Evolutionary conservation across 2,888 invertebrate species (phyloP).

Genomic region (Pyrocoelia pectoralis): DNA sequence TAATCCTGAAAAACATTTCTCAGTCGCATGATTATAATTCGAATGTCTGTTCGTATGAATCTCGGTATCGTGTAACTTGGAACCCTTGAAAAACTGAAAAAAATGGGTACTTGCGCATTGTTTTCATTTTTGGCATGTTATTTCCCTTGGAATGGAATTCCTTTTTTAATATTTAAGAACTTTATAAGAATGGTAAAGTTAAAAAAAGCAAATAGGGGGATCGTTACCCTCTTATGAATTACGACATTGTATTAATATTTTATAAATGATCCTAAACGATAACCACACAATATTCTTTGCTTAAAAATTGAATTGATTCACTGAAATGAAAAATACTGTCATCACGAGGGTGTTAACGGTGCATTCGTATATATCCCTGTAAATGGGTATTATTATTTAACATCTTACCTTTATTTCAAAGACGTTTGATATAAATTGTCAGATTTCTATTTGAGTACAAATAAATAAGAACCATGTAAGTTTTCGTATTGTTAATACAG

Average conservation of each 20-base stretch:
- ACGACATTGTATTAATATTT: constrained; percentile 10
- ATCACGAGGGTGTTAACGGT: background rate
- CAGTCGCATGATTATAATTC: too few relatives aligned
- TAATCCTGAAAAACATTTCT: too few relatives aligned
- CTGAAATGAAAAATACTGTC: constrained; percentile 14
- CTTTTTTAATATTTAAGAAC: constrained; percentile 4
- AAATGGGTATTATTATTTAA: background rate
- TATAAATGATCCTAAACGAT: constrained; percentile 14
- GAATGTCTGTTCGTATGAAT: too few relatives aligned
- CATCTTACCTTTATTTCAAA: too few relatives aligned
- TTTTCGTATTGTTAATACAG: too few relatives aligned
- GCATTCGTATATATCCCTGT: background rate
- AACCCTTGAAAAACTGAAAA: too few relatives aligned
- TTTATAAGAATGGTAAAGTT: constrained; percentile 4
- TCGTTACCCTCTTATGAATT: constrained; percentile 10
- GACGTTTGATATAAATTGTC: too few relatives aligned
- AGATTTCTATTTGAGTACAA: too few relatives aligned
- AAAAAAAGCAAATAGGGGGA: constrained; percentile 6
- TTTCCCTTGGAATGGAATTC: background rate
- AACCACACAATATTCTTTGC: constrained; percentile 12
- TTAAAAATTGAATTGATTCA: constrained; percentile 14
- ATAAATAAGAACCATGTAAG: too few relatives aligned
- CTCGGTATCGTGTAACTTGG: too few relatives aligned
- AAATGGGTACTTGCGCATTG: too few relatives aligned
- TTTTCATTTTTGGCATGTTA: background rate